Conservation (phyloP, 2,888 invertebrate genomes). For the Nemotelus pantherinus region DNA sequence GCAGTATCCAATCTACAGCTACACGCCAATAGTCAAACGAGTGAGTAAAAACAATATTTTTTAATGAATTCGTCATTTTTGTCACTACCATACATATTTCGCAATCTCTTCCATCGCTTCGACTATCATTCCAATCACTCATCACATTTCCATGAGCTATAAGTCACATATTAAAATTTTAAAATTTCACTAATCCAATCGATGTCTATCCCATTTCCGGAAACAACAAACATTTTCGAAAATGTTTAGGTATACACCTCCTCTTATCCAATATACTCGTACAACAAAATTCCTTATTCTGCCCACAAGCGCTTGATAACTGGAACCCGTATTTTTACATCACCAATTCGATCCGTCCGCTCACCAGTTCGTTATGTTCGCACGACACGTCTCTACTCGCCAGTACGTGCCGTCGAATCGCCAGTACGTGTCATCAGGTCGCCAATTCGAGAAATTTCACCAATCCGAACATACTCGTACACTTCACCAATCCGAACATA, state of each 20-base stretch:
- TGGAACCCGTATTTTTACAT: conserved; percentile 52
- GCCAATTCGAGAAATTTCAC: conserved; percentile 52
- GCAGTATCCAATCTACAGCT: conserved; percentile 54
- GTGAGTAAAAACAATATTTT: conserved; percentile 58
- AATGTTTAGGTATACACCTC: conserved; percentile 51
- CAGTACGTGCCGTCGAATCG: conserved; percentile 59
- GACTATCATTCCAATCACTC: background rate
- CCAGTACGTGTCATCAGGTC: conserved; percentile 54
- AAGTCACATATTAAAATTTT: background rate
- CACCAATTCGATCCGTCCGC: conserved; percentile 57
- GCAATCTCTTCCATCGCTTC: conserved; percentile 54
- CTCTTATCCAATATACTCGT: conserved; percentile 64
- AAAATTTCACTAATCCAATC: conserved; percentile 1
- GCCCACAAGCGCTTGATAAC: conserved; percentile 55
- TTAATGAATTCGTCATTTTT: conserved; percentile 56
- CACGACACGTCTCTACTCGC: conserved; percentile 57
- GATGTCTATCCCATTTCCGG: background rate
- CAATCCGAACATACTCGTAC: conserved; percentile 57
- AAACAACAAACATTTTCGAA: conserved; percentile 1
- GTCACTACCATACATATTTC: conserved; percentile 54
- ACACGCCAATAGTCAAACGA: conserved; percentile 65
- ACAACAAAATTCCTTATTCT: conserved; percentile 58
- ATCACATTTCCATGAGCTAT: conserved; percentile 10
- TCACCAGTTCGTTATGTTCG: conserved; percentile 61
- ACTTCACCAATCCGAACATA: conserved; percentile 46